These are phyloP conservation scores for Malacoraja senta DNA, from an alignment of 2,797 vertebrate species.

Conservation along the genomic window DNA sequence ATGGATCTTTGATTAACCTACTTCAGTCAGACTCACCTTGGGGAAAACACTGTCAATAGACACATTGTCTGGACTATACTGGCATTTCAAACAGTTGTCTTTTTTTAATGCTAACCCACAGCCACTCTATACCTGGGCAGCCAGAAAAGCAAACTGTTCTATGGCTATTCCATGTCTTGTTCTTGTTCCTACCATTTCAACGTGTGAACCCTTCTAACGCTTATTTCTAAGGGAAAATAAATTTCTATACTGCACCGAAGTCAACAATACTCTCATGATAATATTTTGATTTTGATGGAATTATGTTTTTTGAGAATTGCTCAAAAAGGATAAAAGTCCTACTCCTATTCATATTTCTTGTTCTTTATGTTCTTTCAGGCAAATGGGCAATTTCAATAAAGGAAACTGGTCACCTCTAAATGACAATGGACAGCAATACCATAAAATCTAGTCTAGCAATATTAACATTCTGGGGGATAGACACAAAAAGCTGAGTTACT, in stretches of 20 bases:
- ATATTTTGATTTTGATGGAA: background rate
- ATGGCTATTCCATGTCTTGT: background rate
- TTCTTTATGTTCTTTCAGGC: too few relatives aligned
- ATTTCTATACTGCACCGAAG: background rate
- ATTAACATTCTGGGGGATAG: too few relatives aligned
- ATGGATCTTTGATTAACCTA: background rate
- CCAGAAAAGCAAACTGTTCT: background rate
- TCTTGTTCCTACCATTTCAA: background rate
- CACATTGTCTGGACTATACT: background rate
- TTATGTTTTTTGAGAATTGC: background rate
- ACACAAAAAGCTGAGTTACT: too few relatives aligned
- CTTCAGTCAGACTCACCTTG: background rate
- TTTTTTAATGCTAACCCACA: background rate
- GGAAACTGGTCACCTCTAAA: too few relatives aligned
- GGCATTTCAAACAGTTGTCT: too few relatives aligned
- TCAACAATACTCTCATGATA: background rate
- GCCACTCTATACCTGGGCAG: background rate
- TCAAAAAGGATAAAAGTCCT: too few relatives aligned
- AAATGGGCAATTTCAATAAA: too few relatives aligned
- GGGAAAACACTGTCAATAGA: background rate
- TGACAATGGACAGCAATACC: too few relatives aligned
- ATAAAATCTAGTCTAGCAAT: too few relatives aligned
- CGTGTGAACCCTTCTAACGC: background rate
- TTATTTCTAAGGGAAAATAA: background rate
- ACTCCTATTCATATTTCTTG: too few relatives aligned